Percentiles rank a stretch among this genome's conserved stretches.
Evolutionary conservation across 2,888 invertebrate species (phyloP).

Genomic region (Melanargia galathea): DNA sequence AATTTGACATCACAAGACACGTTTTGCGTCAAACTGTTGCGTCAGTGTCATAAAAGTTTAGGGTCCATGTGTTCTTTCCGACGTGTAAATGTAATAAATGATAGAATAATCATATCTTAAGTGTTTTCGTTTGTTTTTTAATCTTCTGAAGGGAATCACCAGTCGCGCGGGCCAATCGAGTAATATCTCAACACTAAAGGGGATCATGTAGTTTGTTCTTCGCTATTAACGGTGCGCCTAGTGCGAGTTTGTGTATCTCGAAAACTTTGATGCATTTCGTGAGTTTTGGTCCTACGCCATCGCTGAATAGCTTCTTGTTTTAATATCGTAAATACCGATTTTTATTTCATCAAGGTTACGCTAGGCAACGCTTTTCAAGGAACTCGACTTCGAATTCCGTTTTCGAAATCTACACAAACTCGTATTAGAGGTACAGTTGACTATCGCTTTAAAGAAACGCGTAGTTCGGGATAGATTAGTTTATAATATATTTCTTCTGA

Average conservation of each 20-base stretch:
- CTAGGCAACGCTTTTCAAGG: background rate
- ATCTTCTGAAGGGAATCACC: conserved; percentile 46
- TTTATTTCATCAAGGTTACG: background rate
- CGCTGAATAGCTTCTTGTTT: background rate
- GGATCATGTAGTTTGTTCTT: conserved; percentile 73
- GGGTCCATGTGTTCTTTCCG: background rate
- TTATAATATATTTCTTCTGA: conserved; percentile 20
- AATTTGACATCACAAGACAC: background rate
- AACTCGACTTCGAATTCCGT: background rate
- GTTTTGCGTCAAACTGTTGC: background rate
- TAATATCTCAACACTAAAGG: conserved; percentile 72
- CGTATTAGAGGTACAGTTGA: conserved; percentile 21
- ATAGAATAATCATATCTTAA: conserved; percentile 78
- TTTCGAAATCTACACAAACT: background rate
- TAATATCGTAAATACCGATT: background rate
- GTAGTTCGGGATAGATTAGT: conserved; percentile 24
- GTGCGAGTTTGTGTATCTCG: background rate
- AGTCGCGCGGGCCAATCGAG: conserved; percentile 75
- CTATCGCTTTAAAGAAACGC: conserved; percentile 28
- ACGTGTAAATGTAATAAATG: conserved; percentile 52
- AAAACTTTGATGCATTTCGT: background rate
- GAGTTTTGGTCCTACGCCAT: background rate
- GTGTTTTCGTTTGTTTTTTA: conserved; percentile 60
- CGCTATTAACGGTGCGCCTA: conserved; percentile 51
- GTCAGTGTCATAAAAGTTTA: background rate